These are phyloP conservation scores for Muscina levida DNA, from an alignment of 2,888 invertebrate genomes.

Conservation along the genomic window DNA sequence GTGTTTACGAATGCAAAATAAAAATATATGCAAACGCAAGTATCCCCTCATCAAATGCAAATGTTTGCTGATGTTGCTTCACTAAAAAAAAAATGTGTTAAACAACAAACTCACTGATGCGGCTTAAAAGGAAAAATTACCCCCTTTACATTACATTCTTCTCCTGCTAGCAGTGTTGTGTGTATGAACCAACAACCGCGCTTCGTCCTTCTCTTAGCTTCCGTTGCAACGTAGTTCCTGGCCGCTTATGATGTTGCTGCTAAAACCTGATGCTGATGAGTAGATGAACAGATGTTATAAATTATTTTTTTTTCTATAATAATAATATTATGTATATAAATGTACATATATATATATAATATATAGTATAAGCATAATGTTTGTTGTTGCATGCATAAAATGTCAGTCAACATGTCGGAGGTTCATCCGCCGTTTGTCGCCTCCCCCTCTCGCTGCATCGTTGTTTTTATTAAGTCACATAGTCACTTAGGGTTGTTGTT, in stretches of 20 bases:
- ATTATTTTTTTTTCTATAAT: conserved; percentile 50
- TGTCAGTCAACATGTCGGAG: conserved; percentile 62
- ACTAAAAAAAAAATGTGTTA: conserved; percentile 29
- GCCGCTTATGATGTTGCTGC: neutral
- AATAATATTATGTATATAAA: too few relatives aligned
- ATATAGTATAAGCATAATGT: neutral
- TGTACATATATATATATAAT: too few relatives aligned
- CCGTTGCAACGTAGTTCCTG: conserved; percentile 15
- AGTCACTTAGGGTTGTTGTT: conserved; percentile 27
- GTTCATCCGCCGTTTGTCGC: conserved; percentile 7
- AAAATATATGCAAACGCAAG: conserved; percentile 1
- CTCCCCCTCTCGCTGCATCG: conserved; percentile 3
- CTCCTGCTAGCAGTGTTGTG: conserved; percentile 10
- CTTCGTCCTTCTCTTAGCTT: conserved; percentile 27
- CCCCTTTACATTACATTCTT: too few relatives aligned
- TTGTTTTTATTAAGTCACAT: conserved; percentile 59
- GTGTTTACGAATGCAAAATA: neutral
- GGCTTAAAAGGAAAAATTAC: conserved; percentile 19
- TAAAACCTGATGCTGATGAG: conserved; percentile 29
- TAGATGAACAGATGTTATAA: conserved; percentile 63
- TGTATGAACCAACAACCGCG: conserved; percentile 35
- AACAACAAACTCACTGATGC: conserved; percentile 54
- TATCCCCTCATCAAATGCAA: conserved; percentile 58
- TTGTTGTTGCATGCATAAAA: conserved; percentile 53
- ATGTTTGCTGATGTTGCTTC: conserved; percentile 49